Evolutionary conservation across 2,113 vertebrate genomes (phyloP).

Genomic region (Apus apus): DNA sequence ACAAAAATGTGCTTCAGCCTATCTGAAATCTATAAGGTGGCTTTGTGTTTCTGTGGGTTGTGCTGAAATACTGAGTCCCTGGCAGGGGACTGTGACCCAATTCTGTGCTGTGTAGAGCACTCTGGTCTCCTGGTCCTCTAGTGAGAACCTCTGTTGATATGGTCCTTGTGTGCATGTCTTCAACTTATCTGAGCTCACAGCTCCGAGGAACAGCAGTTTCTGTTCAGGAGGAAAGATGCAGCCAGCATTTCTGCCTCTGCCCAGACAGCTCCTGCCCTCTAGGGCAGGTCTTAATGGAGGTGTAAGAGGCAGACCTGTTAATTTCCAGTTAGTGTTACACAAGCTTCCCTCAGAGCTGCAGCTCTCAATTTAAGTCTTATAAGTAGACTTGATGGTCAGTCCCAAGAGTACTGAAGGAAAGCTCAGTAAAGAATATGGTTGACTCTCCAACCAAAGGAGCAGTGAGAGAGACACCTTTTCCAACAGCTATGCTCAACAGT

Average conservation of each 20-base stretch:
- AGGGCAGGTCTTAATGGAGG: neutral
- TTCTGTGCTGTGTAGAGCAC: neutral
- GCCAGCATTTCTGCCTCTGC: neutral
- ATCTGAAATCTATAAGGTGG: neutral
- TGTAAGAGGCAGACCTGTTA: neutral
- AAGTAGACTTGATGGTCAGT: neutral
- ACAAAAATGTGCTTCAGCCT: neutral
- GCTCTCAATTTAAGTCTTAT: neutral
- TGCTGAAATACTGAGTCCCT: neutral
- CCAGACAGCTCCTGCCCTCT: neutral
- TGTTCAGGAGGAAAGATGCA: neutral
- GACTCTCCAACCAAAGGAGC: neutral
- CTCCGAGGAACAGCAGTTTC: neutral
- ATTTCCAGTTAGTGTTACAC: neutral
- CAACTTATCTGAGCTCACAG: neutral
- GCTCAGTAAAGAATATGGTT: neutral
- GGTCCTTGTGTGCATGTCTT: neutral
- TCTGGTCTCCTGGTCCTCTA: neutral
- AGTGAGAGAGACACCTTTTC: neutral
- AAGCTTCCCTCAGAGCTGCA: neutral
- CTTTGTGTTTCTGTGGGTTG: neutral
- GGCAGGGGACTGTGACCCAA: rapidly evolving
- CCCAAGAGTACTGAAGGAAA: neutral
- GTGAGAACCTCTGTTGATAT: neutral
- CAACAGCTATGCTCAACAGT: neutral